Evolutionary conservation across 1,140 invertebrate species (phyloP), one percentile per base, ranked within the genome.

Genomic region (Octopus bimaculoides): DNA sequence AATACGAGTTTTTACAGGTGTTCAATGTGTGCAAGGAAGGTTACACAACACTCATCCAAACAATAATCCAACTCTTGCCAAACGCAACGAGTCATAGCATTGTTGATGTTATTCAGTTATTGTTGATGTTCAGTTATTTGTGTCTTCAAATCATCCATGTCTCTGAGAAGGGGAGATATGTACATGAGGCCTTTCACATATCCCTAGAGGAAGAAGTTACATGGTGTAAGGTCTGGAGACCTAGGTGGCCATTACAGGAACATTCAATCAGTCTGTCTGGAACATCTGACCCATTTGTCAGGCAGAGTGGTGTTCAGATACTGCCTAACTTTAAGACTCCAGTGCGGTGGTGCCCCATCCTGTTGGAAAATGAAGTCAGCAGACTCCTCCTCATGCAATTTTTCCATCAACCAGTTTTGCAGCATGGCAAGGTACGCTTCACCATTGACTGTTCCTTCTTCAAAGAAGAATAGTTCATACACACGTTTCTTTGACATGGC

Each of bases 31-130:
- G 61, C n/a, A n/a, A 9, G 9, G 61, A 9, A 66, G 61, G 61
- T 66, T 66, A 66, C n/a, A 66, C 61, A n/a, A 66, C 61, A 66
- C 61, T 10, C 61, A 66, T 66, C 61, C 61, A 66, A 66, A 66
- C 61, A n/a, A 66, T 66, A 66, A 66, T 66, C 61, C 61, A 66
- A 66, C n/a, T 66, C 61, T 66, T 66, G 61, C 61, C 61, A 66
- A 66, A 66, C 61, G 61, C 61, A n/a, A 66, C 61, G 9, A 66
- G n/a, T 9, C 61, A 66, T 66, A 66, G 61, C 61, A 66, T 66
- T 66, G 61, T 66, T n/a, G n/a, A 66, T 66, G 61, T 9, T 66
- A 10, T 9, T n/a, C 61, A 66, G n/a, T n/a, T n/a, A n/a, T n/a
- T n/a, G n/a, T n/a, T n/a, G n/a, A n/a, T 9, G 9, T 66, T 66